Conservation (phyloP, 2,113 vertebrate genomes). For the Mastomys coucha region DNA sequence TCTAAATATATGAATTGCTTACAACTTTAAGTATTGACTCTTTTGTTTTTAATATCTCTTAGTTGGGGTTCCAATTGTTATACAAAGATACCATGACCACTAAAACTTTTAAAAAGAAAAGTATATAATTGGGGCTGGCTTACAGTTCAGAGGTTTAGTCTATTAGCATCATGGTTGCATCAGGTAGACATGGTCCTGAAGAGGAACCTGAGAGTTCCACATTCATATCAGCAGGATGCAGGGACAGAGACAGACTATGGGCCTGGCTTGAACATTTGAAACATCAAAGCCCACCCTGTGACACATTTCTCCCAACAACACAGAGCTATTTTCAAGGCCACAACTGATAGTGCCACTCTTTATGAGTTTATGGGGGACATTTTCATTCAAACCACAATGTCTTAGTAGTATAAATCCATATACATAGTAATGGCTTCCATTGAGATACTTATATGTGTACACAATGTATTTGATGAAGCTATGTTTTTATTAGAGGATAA, state of each 20-base stretch:
- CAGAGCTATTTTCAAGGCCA: no score
- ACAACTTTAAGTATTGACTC: constrained; percentile 1
- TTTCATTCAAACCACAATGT: background rate
- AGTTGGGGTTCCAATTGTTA: background rate
- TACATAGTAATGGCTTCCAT: background rate
- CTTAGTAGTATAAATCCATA: background rate
- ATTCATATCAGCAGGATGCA: background rate
- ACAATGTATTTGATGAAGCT: background rate
- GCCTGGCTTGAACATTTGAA: background rate
- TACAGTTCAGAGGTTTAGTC: background rate
- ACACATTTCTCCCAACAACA: background rate
- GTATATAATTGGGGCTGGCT: background rate
- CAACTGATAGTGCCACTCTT: no score
- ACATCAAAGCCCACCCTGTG: background rate
- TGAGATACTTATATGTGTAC: background rate
- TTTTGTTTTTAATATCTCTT: background rate
- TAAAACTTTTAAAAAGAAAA: background rate
- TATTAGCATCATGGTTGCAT: background rate
- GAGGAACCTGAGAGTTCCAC: background rate
- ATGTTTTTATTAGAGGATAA: constrained; percentile 6
- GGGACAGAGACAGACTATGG: background rate
- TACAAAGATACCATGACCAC: background rate
- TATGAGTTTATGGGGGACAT: background rate
- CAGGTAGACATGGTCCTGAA: background rate
- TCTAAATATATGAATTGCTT: background rate